Evolutionary conservation across 2,113 vertebrate species (phyloP).

Genomic region (Cyphomyrus discorhynchus): DNA sequence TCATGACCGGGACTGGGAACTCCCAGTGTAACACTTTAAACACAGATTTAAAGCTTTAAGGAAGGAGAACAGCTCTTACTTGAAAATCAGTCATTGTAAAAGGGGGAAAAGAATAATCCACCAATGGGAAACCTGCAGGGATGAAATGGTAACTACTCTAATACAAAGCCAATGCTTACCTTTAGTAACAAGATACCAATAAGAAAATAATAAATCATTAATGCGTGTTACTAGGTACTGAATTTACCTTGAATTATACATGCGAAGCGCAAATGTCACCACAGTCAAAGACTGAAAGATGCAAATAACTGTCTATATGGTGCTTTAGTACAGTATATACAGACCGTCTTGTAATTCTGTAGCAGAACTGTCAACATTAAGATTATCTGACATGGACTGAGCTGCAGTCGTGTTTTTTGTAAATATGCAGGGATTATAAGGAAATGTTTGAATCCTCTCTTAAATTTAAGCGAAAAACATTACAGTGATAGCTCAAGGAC

Average conservation of each 20-base stretch:
- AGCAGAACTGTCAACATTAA: neutral
- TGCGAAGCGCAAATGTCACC: neutral
- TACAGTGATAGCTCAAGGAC: neutral
- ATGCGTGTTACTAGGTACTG: neutral
- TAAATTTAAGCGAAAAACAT: neutral
- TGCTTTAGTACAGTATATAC: conserved; percentile 4
- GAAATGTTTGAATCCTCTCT: neutral
- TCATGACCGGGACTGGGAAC: neutral
- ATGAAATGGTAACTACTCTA: neutral
- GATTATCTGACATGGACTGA: neutral
- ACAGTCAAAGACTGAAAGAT: conserved; percentile 10
- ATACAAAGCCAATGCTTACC: neutral
- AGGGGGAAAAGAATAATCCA: neutral
- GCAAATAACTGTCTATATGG: neutral
- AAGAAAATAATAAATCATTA: neutral
- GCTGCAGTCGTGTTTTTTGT: neutral
- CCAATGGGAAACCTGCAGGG: conserved; percentile 11
- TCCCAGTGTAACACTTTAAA: conserved; percentile 2
- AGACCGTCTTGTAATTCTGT: neutral
- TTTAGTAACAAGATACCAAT: neutral
- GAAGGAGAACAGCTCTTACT: conserved; percentile 16
- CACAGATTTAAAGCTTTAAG: neutral
- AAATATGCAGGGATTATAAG: neutral
- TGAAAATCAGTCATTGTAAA: conserved; percentile 7
- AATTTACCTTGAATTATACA: neutral